A percentile compares a stretch with the other conserved stretches of the same genome.
phyloP scores from a whole-genome alignment of 2,113 vertebrate species.

The Petromus typicus region DNA sequence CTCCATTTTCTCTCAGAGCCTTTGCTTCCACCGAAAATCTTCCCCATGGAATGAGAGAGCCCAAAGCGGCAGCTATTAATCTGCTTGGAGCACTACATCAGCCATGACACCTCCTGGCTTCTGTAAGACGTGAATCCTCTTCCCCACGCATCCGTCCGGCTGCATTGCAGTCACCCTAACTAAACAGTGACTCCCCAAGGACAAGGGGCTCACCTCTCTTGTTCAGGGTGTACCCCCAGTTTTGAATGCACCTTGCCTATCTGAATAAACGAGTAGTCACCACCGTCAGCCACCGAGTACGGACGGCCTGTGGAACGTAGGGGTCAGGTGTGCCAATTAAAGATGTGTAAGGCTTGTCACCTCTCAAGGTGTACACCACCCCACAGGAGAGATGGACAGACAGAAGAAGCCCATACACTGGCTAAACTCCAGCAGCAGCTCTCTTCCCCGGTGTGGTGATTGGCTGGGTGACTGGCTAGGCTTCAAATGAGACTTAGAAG shows the following conservation, averaged over 20 bases:
- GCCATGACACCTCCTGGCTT: not conserved
- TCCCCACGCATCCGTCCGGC: not conserved
- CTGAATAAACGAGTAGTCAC: too few relatives aligned
- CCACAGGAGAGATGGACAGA: not conserved
- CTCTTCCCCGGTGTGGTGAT: not conserved
- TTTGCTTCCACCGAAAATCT: not conserved
- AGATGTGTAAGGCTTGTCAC: not conserved
- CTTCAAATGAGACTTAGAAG: not conserved
- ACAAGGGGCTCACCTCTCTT: not conserved
- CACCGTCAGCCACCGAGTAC: not conserved
- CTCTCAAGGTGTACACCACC: too few relatives aligned
- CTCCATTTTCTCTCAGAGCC: not conserved
- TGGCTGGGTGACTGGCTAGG: not conserved
- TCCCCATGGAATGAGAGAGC: not conserved
- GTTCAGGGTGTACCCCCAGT: rapidly evolving
- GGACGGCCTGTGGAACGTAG: not conserved
- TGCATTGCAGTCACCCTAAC: not conserved
- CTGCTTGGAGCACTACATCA: not conserved
- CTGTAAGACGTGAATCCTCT: rapidly evolving
- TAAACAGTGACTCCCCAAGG: not conserved
- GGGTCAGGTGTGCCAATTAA: rapidly evolving
- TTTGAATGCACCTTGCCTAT: not conserved
- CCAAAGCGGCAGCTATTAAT: not conserved
- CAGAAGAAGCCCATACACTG: not conserved
- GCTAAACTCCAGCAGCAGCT: not conserved